Evolutionary conservation across 2,888 invertebrate genomes (phyloP).

Genomic region (Saturnia japonica): DNA sequence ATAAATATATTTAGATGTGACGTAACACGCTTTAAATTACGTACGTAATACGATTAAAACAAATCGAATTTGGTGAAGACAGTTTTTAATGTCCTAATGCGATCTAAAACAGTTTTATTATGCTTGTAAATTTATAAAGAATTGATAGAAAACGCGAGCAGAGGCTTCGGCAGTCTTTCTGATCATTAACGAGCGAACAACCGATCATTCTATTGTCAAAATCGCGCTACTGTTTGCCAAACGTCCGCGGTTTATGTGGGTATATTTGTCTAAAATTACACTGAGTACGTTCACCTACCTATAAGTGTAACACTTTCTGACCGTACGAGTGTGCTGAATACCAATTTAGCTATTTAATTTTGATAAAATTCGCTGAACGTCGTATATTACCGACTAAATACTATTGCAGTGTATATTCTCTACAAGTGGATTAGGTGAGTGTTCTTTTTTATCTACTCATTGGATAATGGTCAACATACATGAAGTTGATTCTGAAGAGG

Average conservation of each 20-base stretch:
- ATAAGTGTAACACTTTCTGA: conserved; percentile 47
- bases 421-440: conserved; percentile 17
- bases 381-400: conserved; percentile 20
- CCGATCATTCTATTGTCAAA: conserved; percentile 23
- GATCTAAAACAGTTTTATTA: not conserved
- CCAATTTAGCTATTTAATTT: conserved; percentile 40
- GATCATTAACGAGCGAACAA: not conserved
- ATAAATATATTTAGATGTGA: conserved; percentile 14
- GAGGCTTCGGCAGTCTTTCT: not conserved
- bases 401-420: conserved; percentile 18
- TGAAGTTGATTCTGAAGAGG: not conserved
- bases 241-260: conserved; percentile 20
- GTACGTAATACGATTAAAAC: conserved; percentile 8
- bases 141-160: not conserved
- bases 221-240: conserved; percentile 17
- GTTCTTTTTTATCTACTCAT: not conserved
- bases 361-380: conserved; percentile 21
- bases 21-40: conserved; percentile 5
- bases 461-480: not conserved
- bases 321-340: conserved; percentile 43
- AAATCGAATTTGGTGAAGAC: not conserved
- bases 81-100: conserved; percentile 18
- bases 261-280: conserved; percentile 53
- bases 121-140: not conserved
- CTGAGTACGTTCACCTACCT: conserved; percentile 51